Percentiles rank a stretch among this genome's conserved stretches.
phyloP scores from a whole-genome alignment of 2,888 invertebrate genomes.

The Eristalinus aeneus region DNA sequence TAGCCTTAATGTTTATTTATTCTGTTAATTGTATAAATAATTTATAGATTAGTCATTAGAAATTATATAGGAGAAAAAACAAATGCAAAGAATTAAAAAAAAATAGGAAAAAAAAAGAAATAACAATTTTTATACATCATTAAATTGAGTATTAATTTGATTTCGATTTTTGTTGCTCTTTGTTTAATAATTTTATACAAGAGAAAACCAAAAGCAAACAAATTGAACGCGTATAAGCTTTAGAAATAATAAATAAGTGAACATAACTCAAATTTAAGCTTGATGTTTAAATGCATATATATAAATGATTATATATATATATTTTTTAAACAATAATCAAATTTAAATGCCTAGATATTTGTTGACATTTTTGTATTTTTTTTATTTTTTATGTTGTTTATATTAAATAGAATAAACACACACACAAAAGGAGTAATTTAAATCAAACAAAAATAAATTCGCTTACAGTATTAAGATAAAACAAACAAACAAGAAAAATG shows the following conservation, averaged over 20 bases:
- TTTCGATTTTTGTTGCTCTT: conserved; percentile 17
- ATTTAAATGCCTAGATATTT: conserved; percentile 20
- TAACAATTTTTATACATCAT: conserved; percentile 14
- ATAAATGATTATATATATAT: neutral
- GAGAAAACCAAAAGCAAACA: neutral
- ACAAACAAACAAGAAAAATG: conserved; percentile 3
- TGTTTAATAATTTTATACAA: conserved; percentile 28
- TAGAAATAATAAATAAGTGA: conserved; percentile 29
- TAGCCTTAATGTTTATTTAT: conserved; percentile 19
- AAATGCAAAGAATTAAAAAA: neutral
- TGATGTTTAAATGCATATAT: conserved; percentile 30
- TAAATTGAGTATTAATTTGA: conserved; percentile 27
- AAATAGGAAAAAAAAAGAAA: neutral
- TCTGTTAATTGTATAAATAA: conserved; percentile 41
- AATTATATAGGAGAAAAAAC: neutral
- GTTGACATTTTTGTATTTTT: conserved; percentile 55
- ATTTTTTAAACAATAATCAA: conserved; percentile 20
- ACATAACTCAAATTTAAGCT: conserved; percentile 49
- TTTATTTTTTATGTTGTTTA: conserved; percentile 18
- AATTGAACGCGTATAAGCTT: conserved; percentile 30
- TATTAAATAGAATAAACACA: conserved; percentile 33
- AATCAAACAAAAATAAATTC: conserved; percentile 53
- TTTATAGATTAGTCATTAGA: neutral
- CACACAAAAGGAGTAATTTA: neutral
- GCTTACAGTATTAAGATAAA: conserved; percentile 62